Evolutionary conservation across 92 coral and sea anemone species (phyloP).

Genomic region (Chrysogorgia sp.): DNA sequence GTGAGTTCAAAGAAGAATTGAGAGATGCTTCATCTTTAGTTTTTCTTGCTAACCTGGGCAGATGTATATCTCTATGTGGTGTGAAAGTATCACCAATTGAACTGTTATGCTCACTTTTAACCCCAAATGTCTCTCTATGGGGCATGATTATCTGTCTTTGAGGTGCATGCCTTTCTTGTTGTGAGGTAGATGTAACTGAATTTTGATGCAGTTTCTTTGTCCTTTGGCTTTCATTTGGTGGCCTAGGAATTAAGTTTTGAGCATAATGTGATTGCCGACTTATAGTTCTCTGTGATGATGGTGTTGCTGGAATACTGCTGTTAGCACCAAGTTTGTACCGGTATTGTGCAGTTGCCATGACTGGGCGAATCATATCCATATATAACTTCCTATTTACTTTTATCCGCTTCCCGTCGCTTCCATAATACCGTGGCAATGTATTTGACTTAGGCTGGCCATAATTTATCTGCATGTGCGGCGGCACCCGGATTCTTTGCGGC

Average conservation of each 20-base stretch:
- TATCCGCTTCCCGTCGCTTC: slow-evolving; percentile 62
- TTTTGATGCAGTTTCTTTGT: slow-evolving; percentile 26
- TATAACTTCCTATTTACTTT: slow-evolving; percentile 82
- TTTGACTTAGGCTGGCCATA: slow-evolving; percentile 17
- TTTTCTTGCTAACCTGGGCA: slow-evolving; percentile 40
- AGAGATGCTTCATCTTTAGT: slow-evolving; percentile 57
- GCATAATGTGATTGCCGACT: slow-evolving; percentile 33
- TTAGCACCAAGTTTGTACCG: slow-evolving; percentile 49
- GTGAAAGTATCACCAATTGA: slow-evolving; percentile 46
- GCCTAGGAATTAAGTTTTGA: slow-evolving; percentile 26
- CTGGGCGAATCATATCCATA: slow-evolving; percentile 80
- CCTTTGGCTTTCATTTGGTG: slow-evolving; percentile 30
- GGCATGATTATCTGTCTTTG: slow-evolving; percentile 1
- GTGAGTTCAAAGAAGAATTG: slow-evolving; percentile 77
- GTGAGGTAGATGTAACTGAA: not conserved
- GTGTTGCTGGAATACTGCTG: slow-evolving; percentile 13
- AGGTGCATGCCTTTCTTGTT: not conserved
- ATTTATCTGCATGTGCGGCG: not conserved
- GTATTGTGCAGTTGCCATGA: slow-evolving; percentile 61
- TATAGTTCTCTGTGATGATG: slow-evolving; percentile 33
- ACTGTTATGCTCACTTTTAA: slow-evolving; percentile 7
- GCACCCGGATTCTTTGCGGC: slow-evolving; percentile 17
- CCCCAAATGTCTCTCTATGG: not conserved
- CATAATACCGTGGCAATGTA: slow-evolving; percentile 43
- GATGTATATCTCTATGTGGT: slow-evolving; percentile 29